Evolutionary conservation across 2,113 vertebrate species (phyloP).

Genomic region (Scortum barcoo): DNA sequence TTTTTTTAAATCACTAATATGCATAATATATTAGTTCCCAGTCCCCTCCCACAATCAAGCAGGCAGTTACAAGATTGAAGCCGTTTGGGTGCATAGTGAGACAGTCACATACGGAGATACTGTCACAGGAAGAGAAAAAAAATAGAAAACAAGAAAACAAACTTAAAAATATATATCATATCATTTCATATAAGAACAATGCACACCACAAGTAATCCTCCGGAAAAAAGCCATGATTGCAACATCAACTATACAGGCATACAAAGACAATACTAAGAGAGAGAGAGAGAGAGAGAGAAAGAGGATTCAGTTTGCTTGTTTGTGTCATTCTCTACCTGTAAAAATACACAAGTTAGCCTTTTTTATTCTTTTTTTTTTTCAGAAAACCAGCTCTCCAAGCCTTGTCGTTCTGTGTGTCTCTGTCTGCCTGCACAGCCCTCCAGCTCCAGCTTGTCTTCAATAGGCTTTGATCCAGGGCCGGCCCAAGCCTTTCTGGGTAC

Average conservation of each 20-base stretch:
- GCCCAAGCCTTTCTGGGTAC: slow-evolving; percentile 13
- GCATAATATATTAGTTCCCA: slow-evolving; percentile 76
- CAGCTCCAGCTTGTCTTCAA: slow-evolving; percentile 60
- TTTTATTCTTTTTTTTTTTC: slow-evolving; percentile 11
- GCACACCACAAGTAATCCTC: slow-evolving; percentile 93
- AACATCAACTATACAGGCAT: slow-evolving; percentile 92
- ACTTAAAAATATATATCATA: slow-evolving; percentile 82
- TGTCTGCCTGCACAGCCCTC: slow-evolving; percentile 75
- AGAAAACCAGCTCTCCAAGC: slow-evolving; percentile 71
- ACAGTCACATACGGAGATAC: slow-evolving; percentile 87
- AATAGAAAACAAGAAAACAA: slow-evolving; percentile 78
- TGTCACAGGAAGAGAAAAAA: slow-evolving; percentile 87
- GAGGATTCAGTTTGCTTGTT: slow-evolving; percentile 61
- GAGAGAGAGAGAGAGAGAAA: slow-evolving; percentile 66
- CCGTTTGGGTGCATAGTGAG: slow-evolving; percentile 96
- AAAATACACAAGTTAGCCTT: slow-evolving; percentile 67
- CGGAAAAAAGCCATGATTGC: slow-evolving; percentile 87
- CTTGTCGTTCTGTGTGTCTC: slow-evolving; percentile 62
- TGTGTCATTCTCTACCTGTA: slow-evolving; percentile 71
- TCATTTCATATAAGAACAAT: slow-evolving; percentile 85
- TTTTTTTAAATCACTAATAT: slow-evolving; percentile 78
- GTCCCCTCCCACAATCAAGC: slow-evolving; percentile 85
- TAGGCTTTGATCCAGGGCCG: slow-evolving; percentile 37
- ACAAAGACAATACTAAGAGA: slow-evolving; percentile 88
- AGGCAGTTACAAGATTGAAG: slow-evolving; percentile 90